phyloP scores from a whole-genome alignment of 2,888 invertebrate species.

The Harmothoe impar region DNA sequence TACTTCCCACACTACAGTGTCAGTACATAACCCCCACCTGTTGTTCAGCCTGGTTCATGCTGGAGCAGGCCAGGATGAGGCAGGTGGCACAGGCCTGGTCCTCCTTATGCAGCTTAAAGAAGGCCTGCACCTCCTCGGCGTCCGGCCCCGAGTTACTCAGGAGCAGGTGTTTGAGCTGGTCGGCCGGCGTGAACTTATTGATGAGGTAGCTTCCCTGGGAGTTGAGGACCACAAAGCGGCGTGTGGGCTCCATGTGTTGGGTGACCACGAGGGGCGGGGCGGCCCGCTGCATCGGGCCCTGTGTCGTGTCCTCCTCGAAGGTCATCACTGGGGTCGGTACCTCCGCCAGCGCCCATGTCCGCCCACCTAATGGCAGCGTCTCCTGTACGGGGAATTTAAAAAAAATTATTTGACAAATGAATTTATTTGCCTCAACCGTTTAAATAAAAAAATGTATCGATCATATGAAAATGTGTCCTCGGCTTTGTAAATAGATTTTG shows the following conservation, averaged over 20 bases:
- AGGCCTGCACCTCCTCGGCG: slow-evolving; percentile 91
- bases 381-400: slow-evolving; percentile 85
- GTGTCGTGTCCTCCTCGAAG: slow-evolving; percentile 61
- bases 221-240: slow-evolving; percentile 93
- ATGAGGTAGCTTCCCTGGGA: slow-evolving; percentile 94
- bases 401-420: neutral
- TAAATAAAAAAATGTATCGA: too few relatives aligned
- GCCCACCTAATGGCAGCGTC: slow-evolving; percentile 91
- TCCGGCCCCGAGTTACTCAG: slow-evolving; percentile 93
- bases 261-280: slow-evolving; percentile 88
- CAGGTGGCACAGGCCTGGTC: slow-evolving; percentile 94
- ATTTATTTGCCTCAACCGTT: too few relatives aligned
- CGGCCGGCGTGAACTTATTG: slow-evolving; percentile 92
- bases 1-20: too few relatives aligned
- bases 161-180: slow-evolving; percentile 92
- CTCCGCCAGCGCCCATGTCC: slow-evolving; percentile 93
- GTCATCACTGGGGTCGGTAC: slow-evolving; percentile 80
- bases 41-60: slow-evolving; percentile 86
- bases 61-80: slow-evolving; percentile 91
- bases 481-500: too few relatives aligned
- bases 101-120: slow-evolving; percentile 90
- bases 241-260: slow-evolving; percentile 89
- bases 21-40: slow-evolving; percentile 86
- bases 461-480: too few relatives aligned
- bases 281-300: slow-evolving; percentile 70